Conservation (phyloP, 2,797 vertebrate species). For the Squalus acanthias region DNA sequence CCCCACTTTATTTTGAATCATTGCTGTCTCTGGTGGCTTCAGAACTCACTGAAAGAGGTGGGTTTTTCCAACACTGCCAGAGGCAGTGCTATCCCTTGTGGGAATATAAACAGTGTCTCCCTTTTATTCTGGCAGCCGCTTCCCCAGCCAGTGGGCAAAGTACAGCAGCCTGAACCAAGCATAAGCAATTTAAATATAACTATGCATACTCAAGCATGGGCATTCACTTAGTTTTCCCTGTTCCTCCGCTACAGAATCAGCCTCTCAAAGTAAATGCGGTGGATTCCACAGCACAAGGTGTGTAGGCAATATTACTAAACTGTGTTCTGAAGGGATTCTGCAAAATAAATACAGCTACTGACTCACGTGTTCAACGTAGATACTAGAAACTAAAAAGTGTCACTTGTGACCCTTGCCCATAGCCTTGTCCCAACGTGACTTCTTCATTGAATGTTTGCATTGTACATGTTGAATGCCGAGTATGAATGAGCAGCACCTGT, state of each 20-base stretch:
- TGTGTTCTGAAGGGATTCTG: not conserved
- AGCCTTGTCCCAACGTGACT: no score
- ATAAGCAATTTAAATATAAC: not conserved
- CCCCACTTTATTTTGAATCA: not conserved
- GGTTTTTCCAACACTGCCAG: not conserved
- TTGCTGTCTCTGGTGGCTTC: not conserved
- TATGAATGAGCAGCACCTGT: not conserved
- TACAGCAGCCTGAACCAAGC: not conserved
- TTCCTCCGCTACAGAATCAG: not conserved
- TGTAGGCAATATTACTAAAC: not conserved
- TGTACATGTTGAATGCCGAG: not conserved
- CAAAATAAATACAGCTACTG: not conserved
- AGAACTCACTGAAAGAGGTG: not conserved
- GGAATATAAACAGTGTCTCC: not conserved
- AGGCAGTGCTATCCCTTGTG: not conserved
- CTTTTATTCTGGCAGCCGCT: not conserved
- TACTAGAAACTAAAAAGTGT: not conserved
- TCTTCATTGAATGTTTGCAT: not conserved
- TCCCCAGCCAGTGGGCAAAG: not conserved
- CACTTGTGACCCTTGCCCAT: no score
- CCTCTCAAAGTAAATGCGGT: not conserved
- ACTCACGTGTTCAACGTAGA: not conserved
- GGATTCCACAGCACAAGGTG: not conserved
- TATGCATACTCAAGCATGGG: not conserved
- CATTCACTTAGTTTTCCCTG: not conserved